Evolutionary conservation across 2,888 invertebrate genomes (phyloP), one percentile per base, ranked within the genome.

Genomic region (Cryptus viduatorius): DNA sequence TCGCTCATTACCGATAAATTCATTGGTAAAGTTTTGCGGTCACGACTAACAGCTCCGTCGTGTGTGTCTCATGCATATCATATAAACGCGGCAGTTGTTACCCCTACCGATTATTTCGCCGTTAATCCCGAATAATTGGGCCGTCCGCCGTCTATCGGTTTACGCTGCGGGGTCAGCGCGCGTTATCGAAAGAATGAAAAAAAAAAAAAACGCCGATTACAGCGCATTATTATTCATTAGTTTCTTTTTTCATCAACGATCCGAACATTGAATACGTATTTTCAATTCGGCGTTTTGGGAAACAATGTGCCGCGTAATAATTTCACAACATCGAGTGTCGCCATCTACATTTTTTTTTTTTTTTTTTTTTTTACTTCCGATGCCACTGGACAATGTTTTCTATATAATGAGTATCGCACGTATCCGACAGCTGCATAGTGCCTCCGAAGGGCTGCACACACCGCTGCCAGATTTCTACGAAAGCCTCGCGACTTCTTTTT

Each of bases 1-100:
- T 75, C 68, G 73, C 82, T 82, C 75, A 82, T 84, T 84, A 82
- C 48, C 69, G 46, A 82, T 82, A 71, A 84, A 78, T 81, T 84
- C 68, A 56, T 79, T 79, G 50, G 14, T 46, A 46, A 67, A 59
- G 46, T 31, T 46, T 29, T 67, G 69, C 42, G 42, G 61, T 56
- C 31, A 8, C n/a, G 4, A 29, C 10, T 1, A 16, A n/a, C 61
- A 12, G 37, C 37, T 48, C 12, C 24, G 50, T 16, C 61, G 16
- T 29, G 19, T 29, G 14, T n/a, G 37, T n/a, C 44, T 53, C 31
- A 14, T 61, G 31, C 31, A 31, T 61, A 31, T 31, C 5, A 31
- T 29, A 7, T 61, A 29, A 31, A 61, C 61, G 29, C 31, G n/a
- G 24, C 61, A 14, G 7, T 5, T 37, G 29, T 61, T 61, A 12